Conservation (phyloP, 2,888 invertebrate genomes). For the Ectobius pallidus region DNA sequence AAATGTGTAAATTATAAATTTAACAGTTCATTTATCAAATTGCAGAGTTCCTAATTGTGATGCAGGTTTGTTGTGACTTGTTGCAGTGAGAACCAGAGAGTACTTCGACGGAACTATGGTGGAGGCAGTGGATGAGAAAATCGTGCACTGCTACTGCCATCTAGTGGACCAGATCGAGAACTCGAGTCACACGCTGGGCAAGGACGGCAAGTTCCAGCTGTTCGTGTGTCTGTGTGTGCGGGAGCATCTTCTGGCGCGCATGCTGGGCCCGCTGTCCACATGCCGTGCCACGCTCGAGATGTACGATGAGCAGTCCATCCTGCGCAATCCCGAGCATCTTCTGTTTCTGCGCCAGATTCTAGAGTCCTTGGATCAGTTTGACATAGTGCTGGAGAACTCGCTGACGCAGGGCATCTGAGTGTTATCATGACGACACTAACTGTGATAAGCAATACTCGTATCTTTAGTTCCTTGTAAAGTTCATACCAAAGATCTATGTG, state of each 20-base stretch:
- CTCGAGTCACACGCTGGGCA: constrained; percentile 86
- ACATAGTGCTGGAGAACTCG: constrained; percentile 85
- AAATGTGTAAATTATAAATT: no score
- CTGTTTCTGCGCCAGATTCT: constrained; percentile 91
- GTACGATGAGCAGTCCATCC: constrained; percentile 96
- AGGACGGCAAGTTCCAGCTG: constrained; percentile 97
- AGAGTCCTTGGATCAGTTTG: constrained; percentile 87
- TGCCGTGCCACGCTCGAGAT: constrained; percentile 88
- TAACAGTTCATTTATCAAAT: no score
- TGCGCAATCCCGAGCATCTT: constrained; percentile 83
- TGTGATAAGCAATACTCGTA: no score
- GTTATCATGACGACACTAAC: no score
- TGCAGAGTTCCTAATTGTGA: no score
- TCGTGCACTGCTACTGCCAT: constrained; percentile 71
- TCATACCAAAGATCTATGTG: constrained; percentile 11
- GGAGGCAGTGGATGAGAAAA: constrained; percentile 52
- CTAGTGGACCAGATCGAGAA: constrained; percentile 87
- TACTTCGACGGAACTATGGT: constrained; percentile 76
- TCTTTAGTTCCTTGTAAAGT: not conserved
- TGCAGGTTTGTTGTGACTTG: no score
- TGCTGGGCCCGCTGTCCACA: constrained; percentile 89
- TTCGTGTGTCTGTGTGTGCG: constrained; percentile 93
- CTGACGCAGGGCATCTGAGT: constrained; percentile 69
- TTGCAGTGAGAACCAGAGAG: constrained; percentile 77
- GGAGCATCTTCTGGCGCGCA: constrained; percentile 87